Base-by-base conservation (phyloP, 2,797 vertebrate genomes). In the Rhabdomys pumilio region DNA sequence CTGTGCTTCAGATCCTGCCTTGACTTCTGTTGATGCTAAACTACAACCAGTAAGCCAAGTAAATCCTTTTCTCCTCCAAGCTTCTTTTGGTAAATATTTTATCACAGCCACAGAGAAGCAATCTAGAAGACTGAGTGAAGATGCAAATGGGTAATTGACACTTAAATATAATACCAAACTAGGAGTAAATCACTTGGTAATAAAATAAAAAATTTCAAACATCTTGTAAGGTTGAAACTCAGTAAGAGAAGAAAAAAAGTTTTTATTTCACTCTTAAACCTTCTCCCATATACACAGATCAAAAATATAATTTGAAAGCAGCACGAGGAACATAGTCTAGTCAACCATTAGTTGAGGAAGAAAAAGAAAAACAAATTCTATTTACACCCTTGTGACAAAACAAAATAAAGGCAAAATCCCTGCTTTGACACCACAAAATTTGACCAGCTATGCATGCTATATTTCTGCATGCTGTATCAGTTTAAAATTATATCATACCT, bases 321-420 rank as follows among this genome's bases (percentile, higher is more conserved):
- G 55, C 67, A 75, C 31, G 79, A 13, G 84, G 31, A 92, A 44
- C 65, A 79, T 29, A 77, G 26, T 65, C 34, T 79, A 65, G 12
- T 77, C 41, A 34, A 76, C 15, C 73, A 38, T n/a, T 92, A 65
- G 44, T 87, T 87, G 11, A 82, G n/a, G 65, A 92, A 72, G 24
- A 85, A 89, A 90, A 87, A 90, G 88, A 29, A 57, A 77, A 92
- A 15, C n/a, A 15, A 82, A 41, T 38, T 82, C 24, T 90, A 26
- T 61, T 90, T 94, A 88, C 5, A 47, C 22, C 55, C 11, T 14
- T 19, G 4, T 50, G 53, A 41, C 38, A 90, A 24, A 93, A 57
- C 1, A 29, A 47, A 55, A 90, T 75, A 85, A 22, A 93, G 31
- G 34, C 83, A 22, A 95, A 63, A 93, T 94, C 72, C 59, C 55